Evolutionary conservation across 2,113 vertebrate genomes (phyloP), one percentile per base, ranked within the genome.

Genomic region (Serilophus lunatus): DNA sequence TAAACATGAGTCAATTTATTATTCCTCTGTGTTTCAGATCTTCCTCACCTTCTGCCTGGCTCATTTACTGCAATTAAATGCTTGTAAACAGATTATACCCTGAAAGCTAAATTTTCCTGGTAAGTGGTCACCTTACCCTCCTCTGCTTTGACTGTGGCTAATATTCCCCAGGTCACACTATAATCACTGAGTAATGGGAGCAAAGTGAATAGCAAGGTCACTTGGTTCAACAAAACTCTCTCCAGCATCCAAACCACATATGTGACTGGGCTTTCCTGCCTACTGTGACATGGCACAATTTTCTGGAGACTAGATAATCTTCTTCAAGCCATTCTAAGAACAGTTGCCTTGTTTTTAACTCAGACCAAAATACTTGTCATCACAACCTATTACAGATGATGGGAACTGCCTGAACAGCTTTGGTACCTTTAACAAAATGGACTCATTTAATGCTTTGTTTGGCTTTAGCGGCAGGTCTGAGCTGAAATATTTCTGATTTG

Each of bases 61-160:
- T 96, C 95, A 94, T 95, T 96, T 93, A 88, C 85, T 90, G 92
- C 95, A 95, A 95, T 93, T 96, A 97, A 95, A 90, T 94, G 79
- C 82, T 81, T 96, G 90, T 94, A 96, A 96, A 95, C 88, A 96
- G 82, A 93, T 96, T 90, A 96, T 53, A 95, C 54, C 82, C 92
- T 71, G 90, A 96, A 95, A 93, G 87, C 82, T 71, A 26, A 72
- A 45, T 95, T 86, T 93, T 86, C 80, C 82, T 78, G 61, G 31
- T 78, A 96, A 95, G 90, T 84, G 93, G 92, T 86, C 95, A 96
- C 88, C 86, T 93, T 77, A 86, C 80, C 88, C 75, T 93, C 82
- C 29, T 51, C 64, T 86, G 82, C 82, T 78, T 42, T 71, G 56
- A 11, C 68, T 83, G 81, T 49, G 44, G 90, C 85, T 92, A 47